Evolutionary conservation across 2,797 vertebrate genomes (phyloP).

Genomic region (Sebastes goodei): DNA sequence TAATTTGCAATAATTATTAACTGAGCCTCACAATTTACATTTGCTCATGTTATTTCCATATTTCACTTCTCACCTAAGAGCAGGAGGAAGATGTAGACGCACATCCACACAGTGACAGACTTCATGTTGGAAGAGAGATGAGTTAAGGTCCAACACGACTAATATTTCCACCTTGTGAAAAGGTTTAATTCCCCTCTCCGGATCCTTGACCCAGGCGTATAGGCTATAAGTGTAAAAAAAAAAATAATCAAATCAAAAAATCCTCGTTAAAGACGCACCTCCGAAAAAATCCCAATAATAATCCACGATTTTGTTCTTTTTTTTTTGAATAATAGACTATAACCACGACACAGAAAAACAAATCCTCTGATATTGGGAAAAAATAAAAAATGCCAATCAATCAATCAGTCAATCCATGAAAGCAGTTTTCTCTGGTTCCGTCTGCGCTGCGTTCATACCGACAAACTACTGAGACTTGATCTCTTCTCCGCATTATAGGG

Average conservation of each 20-base stretch:
- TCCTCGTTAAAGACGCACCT: constrained; percentile 60
- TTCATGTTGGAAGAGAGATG: constrained; percentile 66
- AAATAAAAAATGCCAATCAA: constrained; percentile 40
- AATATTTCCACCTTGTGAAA: constrained; percentile 63
- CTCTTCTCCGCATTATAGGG: constrained; percentile 73
- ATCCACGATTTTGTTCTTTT: constrained; percentile 59
- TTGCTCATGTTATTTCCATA: neutral
- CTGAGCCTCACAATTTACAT: neutral
- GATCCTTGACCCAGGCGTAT: constrained; percentile 57
- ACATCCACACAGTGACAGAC: constrained; percentile 79
- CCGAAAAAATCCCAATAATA: constrained; percentile 52
- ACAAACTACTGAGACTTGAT: constrained; percentile 75
- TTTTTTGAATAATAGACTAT: constrained; percentile 11
- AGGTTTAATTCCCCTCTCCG: constrained; percentile 62
- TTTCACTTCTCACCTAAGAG: constrained; percentile 80
- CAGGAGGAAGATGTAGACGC: constrained; percentile 73
- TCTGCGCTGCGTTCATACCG: constrained; percentile 68
- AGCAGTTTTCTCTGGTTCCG: constrained; percentile 70
- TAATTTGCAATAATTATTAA: neutral
- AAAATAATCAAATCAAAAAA: constrained; percentile 51
- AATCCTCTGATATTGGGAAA: constrained; percentile 29
- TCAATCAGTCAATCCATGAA: constrained; percentile 69
- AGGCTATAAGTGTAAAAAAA: constrained; percentile 25
- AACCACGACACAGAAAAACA: constrained; percentile 18
- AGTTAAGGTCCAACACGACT: constrained; percentile 54